phyloP scores from a whole-genome alignment of 2,888 invertebrate species.

The Chloroclysta siterata region DNA sequence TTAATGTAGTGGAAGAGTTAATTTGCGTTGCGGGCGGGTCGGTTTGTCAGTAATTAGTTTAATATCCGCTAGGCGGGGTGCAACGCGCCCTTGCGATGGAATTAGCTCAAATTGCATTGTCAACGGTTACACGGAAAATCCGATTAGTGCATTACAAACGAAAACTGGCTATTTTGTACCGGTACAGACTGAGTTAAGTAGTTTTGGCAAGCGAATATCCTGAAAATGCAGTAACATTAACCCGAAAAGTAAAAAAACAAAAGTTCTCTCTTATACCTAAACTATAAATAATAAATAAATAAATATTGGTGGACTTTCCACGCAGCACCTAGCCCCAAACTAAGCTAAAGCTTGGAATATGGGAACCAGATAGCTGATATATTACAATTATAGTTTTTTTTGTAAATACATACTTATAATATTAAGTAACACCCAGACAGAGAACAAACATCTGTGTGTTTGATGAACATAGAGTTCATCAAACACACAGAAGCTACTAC shows the following conservation, averaged over 20 bases:
- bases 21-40: conserved; percentile 63
- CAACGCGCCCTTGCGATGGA: conserved; percentile 56
- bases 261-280: background rate
- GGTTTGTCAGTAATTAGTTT: conserved; percentile 79
- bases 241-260: conserved; percentile 3
- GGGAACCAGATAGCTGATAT: no score
- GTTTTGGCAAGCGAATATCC: conserved; percentile 20
- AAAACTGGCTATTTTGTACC: conserved; percentile 22
- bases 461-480: no score
- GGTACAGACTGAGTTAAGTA: conserved; percentile 8
- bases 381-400: no score
- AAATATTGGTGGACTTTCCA: no score
- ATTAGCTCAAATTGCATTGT: conserved; percentile 81
- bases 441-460: no score
- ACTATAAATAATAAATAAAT: no score
- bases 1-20: conserved; percentile 70
- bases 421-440: no score
- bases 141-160: conserved; percentile 27
- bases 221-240: conserved; percentile 3
- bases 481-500: no score
- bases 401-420: no score
- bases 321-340: no score
- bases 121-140: conserved; percentile 55
- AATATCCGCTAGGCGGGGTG: conserved; percentile 55
- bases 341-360: no score